Conservation (phyloP, 2,113 vertebrate species). For the Alaudala cheleensis region DNA sequence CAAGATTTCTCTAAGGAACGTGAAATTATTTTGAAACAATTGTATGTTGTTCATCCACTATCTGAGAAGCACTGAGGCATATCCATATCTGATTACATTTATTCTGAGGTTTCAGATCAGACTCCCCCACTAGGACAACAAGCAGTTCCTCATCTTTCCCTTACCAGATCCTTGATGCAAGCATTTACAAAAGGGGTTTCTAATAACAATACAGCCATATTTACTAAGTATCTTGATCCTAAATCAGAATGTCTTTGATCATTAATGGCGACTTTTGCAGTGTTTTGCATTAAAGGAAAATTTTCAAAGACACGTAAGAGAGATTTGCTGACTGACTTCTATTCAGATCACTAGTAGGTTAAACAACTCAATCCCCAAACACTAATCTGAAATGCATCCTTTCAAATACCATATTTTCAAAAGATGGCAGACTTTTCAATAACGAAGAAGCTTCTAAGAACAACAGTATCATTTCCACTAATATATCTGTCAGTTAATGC, state of each 20-base stretch:
- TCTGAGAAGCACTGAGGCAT: slow-evolving; percentile 37
- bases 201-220: background rate
- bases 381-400: background rate
- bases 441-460: background rate
- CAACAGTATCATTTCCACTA: background rate
- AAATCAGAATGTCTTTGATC: slow-evolving; percentile 28
- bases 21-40: slow-evolving; percentile 58
- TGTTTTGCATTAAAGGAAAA: background rate
- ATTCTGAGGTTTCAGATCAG: slow-evolving; percentile 33
- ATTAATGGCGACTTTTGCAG: background rate
- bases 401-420: background rate
- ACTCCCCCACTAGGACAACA: background rate
- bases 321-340: slow-evolving; percentile 21
- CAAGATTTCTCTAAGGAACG: slow-evolving; percentile 63
- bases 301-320: background rate
- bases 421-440: background rate
- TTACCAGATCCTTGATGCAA: background rate
- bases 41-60: slow-evolving; percentile 34
- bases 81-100: slow-evolving; percentile 44
- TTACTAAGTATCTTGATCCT: slow-evolving; percentile 32
- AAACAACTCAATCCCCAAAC: background rate
- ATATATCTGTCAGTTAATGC: background rate
- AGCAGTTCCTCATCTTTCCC: background rate
- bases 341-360: background rate
- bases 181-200: background rate